Base-by-base conservation (phyloP, 2,888 invertebrate genomes). In the Apocheima hispidaria region DNA sequence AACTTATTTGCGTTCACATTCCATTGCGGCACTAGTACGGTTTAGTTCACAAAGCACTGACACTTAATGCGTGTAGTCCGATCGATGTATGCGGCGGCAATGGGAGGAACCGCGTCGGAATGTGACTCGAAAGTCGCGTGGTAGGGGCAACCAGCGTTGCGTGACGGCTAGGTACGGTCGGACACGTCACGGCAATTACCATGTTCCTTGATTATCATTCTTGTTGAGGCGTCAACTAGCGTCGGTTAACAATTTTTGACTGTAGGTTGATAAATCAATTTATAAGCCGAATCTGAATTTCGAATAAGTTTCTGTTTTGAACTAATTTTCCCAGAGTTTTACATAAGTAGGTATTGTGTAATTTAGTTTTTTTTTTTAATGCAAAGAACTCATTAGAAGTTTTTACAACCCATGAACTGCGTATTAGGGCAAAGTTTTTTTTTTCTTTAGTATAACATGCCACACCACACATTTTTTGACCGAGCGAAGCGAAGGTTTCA, bases 91-190 rank as follows among this genome's bases (percentile, higher is more conserved):
- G 70, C 62, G 57, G 71, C 62, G 72, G 66, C 74, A 77, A 72
- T 73, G 74, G 77, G 75, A 69, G 68, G 70, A 68, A 65, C 70
- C 68, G 69, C 56, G 66, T 73, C 68, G 70, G 74, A 76, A 75
- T 75, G 71, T 70, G 70, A 71, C 71, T 78, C 74, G 77, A 79
- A 81, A 78, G 77, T 79, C 75, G 74, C 81, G 80, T 85, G 85
- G 87, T 87, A 87, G 87, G 86, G 85, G 86, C 79, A 77, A 63
- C 68, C 86, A 76, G 70, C 84, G 86, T 84, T 81, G 87, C 91
- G 87, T 91, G 88, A 88, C 90, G 83, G 71, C 73, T 77, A 78
- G 75, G 80, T 77, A 77, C 73, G 72, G 74, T 74, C 62, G 66
- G 73, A 75, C 80, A 82, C 86, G 88, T 88, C 86, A 88, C 77